phyloP scores from a whole-genome alignment of 2,113 vertebrate species.

The Helogale parvula region DNA sequence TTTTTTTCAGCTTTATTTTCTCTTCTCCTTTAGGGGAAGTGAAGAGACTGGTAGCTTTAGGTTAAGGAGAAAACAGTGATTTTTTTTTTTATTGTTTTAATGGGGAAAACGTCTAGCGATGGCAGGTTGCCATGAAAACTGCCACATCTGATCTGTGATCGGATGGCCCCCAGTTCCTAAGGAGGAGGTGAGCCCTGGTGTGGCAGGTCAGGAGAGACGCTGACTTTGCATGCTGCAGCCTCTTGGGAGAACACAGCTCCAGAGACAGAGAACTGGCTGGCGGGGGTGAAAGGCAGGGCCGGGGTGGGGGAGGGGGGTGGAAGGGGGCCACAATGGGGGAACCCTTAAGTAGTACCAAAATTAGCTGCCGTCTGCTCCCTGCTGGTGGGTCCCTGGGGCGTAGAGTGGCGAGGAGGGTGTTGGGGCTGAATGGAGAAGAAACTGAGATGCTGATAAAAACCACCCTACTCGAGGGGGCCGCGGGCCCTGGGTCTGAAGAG shows the following conservation, averaged over 20 bases:
- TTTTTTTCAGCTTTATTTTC: background rate
- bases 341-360: slow-evolving; percentile 65
- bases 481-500: slow-evolving; percentile 57
- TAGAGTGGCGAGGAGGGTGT: background rate
- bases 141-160: background rate
- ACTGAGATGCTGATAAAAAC: slow-evolving; percentile 73
- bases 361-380: slow-evolving; percentile 80
- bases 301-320: background rate
- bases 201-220: background rate
- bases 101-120: slow-evolving; percentile 33
- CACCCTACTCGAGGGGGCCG: slow-evolving; percentile 58
- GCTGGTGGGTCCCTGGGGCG: slow-evolving; percentile 65
- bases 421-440: slow-evolving; percentile 24
- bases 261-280: background rate
- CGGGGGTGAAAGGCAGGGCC: no score
- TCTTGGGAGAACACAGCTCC: background rate
- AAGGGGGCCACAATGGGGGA: slow-evolving; percentile 8
- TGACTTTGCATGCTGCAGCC: background rate
- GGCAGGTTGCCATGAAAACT: background rate
- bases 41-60: slow-evolving; percentile 35
- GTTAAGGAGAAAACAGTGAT: slow-evolving; percentile 18
- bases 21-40: background rate
- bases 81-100: slow-evolving; percentile 44
- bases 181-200: background rate
- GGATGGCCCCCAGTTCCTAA: background rate